These are phyloP conservation scores for Scolopax bukidnonensis DNA, from an alignment of 2,797 vertebrate genomes.

Conservation along the genomic window DNA sequence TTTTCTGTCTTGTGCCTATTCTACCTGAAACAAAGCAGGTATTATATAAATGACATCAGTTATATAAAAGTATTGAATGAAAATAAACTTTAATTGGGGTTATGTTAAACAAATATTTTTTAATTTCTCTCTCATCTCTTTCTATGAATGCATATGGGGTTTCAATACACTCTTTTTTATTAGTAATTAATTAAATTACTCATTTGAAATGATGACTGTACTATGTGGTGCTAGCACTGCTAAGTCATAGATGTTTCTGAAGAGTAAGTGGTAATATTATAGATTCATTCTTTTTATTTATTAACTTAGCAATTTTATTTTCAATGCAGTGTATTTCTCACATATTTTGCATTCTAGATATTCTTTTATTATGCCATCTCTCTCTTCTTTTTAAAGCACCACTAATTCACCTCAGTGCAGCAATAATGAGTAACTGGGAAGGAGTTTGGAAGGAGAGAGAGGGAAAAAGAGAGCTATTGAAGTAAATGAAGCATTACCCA, in stretches of 20 bases:
- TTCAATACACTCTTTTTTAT: neutral
- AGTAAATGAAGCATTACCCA: constrained; percentile 34
- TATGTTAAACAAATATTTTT: neutral
- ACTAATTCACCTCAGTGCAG: constrained; percentile 37
- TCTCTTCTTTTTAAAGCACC: constrained; percentile 26
- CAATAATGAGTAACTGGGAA: constrained; percentile 18
- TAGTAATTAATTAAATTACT: neutral
- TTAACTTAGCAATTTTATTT: constrained; percentile 20
- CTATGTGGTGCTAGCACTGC: neutral
- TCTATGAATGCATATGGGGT: neutral
- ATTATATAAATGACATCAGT: neutral
- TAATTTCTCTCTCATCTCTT: neutral
- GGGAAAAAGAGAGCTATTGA: neutral
- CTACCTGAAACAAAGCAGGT: neutral
- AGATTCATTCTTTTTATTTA: neutral
- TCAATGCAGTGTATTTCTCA: neutral
- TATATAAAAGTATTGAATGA: neutral
- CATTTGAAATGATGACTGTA: neutral
- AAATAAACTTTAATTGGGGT: neutral
- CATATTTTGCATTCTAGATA: neutral
- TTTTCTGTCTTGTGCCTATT: neutral
- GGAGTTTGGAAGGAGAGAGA: neutral
- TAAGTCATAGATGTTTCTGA: neutral
- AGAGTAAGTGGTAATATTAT: neutral
- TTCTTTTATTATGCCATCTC: constrained; percentile 1